A percentile compares a stretch with the other conserved stretches of the same genome.
phyloP scores from a whole-genome alignment of 1,140 invertebrate species.

The Drosophila persimilis region DNA sequence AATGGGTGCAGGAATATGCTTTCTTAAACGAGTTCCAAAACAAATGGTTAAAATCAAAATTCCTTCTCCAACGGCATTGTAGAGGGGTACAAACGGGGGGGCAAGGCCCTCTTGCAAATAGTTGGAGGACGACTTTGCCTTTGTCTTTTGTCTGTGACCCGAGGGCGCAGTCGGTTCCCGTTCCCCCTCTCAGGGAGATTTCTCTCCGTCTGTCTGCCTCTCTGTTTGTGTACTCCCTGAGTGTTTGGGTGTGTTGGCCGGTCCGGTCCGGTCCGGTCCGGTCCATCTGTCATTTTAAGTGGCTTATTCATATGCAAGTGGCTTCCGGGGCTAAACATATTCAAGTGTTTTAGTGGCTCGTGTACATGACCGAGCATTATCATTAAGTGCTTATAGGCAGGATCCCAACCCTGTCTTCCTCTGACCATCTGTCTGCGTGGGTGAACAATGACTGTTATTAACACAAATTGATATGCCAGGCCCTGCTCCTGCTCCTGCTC shows the following conservation, averaged over 20 bases:
- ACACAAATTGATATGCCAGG: slow-evolving; percentile 75
- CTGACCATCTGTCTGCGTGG: slow-evolving; percentile 14
- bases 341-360: slow-evolving; percentile 80
- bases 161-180: slow-evolving; percentile 30
- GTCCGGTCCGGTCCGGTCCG: slow-evolving; percentile 50
- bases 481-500: slow-evolving; percentile 2
- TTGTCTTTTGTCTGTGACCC: slow-evolving; percentile 68
- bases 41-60: background rate
- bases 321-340: slow-evolving; percentile 81
- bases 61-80: no score
- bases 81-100: background rate
- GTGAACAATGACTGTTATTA: slow-evolving; percentile 79
- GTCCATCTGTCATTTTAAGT: slow-evolving; percentile 81
- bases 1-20: no score
- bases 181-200: slow-evolving; percentile 1
- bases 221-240: slow-evolving; percentile 11
- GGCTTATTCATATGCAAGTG: slow-evolving; percentile 82
- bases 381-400: slow-evolving; percentile 80
- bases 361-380: slow-evolving; percentile 80
- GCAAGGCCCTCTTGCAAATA: slow-evolving; percentile 61
- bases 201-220: slow-evolving; percentile 5
- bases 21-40: background rate
- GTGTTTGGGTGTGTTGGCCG: slow-evolving; percentile 29
- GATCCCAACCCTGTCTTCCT: slow-evolving; percentile 3
- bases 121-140: slow-evolving; percentile 70